Evolutionary conservation across 2,797 vertebrate species (phyloP), one percentile per base, ranked within the genome.

Genomic region (Enteromius paludinosus): DNA sequence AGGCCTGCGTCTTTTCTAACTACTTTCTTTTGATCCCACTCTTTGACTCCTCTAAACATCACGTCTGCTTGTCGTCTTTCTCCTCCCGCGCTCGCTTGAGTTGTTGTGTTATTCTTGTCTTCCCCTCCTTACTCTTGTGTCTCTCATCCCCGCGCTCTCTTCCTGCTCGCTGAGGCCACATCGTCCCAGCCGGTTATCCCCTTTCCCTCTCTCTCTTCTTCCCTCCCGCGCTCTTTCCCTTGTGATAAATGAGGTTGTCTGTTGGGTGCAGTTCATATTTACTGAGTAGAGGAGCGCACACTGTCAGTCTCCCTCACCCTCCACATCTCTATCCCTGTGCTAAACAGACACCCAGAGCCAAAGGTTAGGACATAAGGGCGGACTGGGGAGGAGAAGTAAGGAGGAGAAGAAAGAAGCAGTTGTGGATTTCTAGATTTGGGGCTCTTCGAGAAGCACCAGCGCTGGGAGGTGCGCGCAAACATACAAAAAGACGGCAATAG

Each of bases 211-310:
- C 59, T 81, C 61, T 72, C 81, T 77, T 71, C 35, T 83, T 86
- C 82, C 82, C 84, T 81, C 71, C 62, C 82, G 70, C 83, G 30
- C 86, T 83, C 87, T 78, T 92, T 90, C 92, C 90, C 90, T 90
- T 88, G 92, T 95, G 94, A 95, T 95, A 92, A 95, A 95, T 95
- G 94, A 93, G 93, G 90, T 94, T 95, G 94, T 95, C 94, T 92
- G 90, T 92, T 91, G 92, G 91, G 91, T 93, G 93, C 93, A 94
- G 94, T 94, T 95, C 95, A 95, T 95, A 95, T 95, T 95, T 94
- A 95, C 94, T 94, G 94, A 94, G 93, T 94, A 95, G 92, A 92
- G 90, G 91, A 94, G 94, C 92, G 88, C 92, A 90, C 90, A 93
- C 93, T 95, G 94, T 95, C 93, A 95, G 92, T 94, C 93, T 93